Conservation (phyloP, 2,113 vertebrate genomes). For the Turnix velox region DNA sequence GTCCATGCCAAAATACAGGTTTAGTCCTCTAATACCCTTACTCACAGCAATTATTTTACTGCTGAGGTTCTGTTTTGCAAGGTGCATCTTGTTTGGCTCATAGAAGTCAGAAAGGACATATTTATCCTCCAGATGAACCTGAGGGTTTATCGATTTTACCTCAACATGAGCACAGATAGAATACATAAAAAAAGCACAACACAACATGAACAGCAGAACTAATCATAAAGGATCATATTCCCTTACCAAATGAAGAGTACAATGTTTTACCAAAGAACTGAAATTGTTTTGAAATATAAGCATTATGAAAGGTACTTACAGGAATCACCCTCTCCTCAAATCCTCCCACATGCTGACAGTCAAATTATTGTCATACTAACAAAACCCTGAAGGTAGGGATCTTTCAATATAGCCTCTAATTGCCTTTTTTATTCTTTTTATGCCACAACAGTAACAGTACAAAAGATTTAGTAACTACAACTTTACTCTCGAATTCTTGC, state of each 20-base stretch:
- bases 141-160: neutral
- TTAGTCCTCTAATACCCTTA: neutral
- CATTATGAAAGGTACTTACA: neutral
- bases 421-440: neutral
- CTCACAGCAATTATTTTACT: neutral
- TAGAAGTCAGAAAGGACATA: neutral
- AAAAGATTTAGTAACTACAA: neutral
- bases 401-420: neutral
- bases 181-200: neutral
- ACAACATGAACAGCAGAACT: neutral
- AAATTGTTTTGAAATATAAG: neutral
- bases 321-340: neutral
- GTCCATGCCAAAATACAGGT: neutral
- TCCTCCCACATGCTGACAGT: neutral
- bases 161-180: neutral
- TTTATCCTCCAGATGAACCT: neutral
- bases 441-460: neutral
- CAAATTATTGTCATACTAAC: neutral
- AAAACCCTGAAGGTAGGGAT: neutral
- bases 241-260: neutral
- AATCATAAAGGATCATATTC: neutral
- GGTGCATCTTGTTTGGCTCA: neutral
- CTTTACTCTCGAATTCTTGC: neutral
- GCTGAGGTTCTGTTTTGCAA: neutral
- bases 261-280: neutral